Percentiles rank a stretch among this genome's conserved stretches.
Conservation (phyloP, 2,113 vertebrate species). For the Plecotus auritus region DNA sequence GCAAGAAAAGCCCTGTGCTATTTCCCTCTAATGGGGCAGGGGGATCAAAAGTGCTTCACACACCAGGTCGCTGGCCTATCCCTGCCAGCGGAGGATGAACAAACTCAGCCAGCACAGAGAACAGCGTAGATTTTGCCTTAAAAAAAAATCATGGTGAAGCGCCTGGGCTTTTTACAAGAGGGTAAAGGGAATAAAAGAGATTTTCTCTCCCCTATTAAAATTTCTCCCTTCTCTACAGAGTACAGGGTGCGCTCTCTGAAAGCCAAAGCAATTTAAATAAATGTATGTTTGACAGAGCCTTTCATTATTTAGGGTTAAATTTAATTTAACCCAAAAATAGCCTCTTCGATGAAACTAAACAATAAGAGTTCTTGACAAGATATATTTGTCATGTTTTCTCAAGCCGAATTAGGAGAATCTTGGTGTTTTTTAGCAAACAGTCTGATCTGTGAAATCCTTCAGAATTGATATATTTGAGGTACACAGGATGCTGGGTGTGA, state of each 20-base stretch:
- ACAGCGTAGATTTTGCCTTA: constrained; percentile 42
- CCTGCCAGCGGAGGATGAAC: constrained; percentile 31
- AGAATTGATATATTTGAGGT: background rate
- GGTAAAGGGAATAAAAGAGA: constrained; percentile 40
- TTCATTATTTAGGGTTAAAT: constrained; percentile 2
- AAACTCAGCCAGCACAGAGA: constrained; percentile 22
- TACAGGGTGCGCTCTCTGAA: background rate
- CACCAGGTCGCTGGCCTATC: background rate
- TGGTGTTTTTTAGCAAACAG: constrained; percentile 6
- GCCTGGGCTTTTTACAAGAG: constrained; percentile 32
- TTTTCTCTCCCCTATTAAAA: constrained; percentile 45
- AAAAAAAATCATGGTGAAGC: constrained; percentile 22
- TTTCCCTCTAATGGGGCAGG: background rate
- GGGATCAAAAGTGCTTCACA: constrained; percentile 35
- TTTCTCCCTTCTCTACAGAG: background rate
- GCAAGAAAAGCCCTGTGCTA: background rate
- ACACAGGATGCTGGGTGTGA: background rate
- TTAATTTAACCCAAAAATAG: constrained; percentile 32
- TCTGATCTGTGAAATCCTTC: background rate
- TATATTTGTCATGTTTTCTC: background rate
- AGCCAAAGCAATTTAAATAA: constrained; percentile 54
- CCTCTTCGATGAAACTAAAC: background rate
- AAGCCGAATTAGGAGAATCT: background rate
- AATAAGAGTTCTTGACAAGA: background rate
- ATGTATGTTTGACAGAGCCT: constrained; percentile 21